These are phyloP conservation scores for Tineola bisselliella DNA, from an alignment of 2,888 invertebrate species.

Conservation along the genomic window DNA sequence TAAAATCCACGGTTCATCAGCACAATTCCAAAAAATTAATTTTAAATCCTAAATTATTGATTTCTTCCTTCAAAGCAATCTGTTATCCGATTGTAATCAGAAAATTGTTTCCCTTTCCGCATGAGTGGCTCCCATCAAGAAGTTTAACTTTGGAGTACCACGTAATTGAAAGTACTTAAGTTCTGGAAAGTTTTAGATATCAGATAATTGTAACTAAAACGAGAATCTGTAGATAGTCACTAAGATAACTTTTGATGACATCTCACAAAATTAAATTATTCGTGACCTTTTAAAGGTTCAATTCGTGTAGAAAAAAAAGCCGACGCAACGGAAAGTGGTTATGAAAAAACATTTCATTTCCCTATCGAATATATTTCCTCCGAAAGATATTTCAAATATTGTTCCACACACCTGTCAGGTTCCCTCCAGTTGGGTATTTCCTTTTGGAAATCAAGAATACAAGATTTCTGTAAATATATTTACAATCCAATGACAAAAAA, in stretches of 20 bases:
- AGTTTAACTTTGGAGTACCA: neutral
- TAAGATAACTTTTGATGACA: neutral
- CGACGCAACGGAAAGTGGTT: neutral
- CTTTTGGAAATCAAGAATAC: neutral
- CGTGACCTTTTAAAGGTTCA: neutral
- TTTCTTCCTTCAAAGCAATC: neutral
- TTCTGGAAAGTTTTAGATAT: conserved; percentile 1
- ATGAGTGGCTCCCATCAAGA: neutral
- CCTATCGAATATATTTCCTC: conserved; percentile 2
- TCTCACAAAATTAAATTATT: neutral
- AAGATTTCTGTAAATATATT: neutral
- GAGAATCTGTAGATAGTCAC: neutral
- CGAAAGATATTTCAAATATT: neutral
- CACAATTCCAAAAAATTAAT: neutral
- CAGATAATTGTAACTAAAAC: neutral
- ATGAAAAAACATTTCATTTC: conserved; percentile 3
- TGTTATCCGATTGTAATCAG: neutral
- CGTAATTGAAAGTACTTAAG: neutral
- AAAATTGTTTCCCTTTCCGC: neutral
- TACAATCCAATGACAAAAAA: neutral
- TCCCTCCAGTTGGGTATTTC: neutral
- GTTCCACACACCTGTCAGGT: neutral
- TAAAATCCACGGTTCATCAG: too few relatives aligned
- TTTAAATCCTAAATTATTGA: neutral
- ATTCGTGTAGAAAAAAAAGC: neutral